Evolutionary conservation across 2,888 invertebrate species (phyloP).

Genomic region (Carpatolechia fugitivella): DNA sequence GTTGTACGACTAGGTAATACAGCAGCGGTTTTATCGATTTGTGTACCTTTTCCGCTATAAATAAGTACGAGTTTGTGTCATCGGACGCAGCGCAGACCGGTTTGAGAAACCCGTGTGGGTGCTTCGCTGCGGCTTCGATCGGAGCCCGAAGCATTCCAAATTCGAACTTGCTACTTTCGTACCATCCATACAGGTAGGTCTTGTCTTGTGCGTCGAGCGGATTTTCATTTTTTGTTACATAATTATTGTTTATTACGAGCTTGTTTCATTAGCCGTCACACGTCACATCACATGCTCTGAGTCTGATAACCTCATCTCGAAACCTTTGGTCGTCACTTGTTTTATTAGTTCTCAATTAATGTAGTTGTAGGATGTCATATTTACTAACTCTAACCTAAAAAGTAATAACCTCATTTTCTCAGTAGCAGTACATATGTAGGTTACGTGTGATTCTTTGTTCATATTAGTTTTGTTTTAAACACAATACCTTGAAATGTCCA

Average conservation of each 20-base stretch:
- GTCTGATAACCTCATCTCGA: not conserved
- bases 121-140: slow-evolving; percentile 43
- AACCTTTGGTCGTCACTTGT: not conserved
- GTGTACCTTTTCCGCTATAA: slow-evolving; percentile 72
- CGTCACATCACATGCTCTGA: slow-evolving; percentile 25
- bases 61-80: slow-evolving; percentile 73
- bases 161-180: slow-evolving; percentile 32
- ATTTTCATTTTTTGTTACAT: slow-evolving; percentile 50
- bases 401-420: slow-evolving; percentile 1
- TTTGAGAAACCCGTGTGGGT: slow-evolving; percentile 62
- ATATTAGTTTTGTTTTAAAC: too few relatives aligned
- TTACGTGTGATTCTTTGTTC: too few relatives aligned
- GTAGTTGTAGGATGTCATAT: too few relatives aligned
- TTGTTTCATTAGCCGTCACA: slow-evolving; percentile 25
- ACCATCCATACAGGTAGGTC: slow-evolving; percentile 13
- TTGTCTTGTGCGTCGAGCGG: slow-evolving; percentile 39
- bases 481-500: too few relatives aligned
- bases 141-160: slow-evolving; percentile 49
- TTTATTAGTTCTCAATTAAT: not conserved
- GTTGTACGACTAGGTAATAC: slow-evolving; percentile 32
- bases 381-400: slow-evolving; percentile 6
- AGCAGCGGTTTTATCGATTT: slow-evolving; percentile 65
- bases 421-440: too few relatives aligned
- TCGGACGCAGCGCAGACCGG: slow-evolving; percentile 58
- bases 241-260: slow-evolving; percentile 45